These are phyloP conservation scores for Ypsolopha sequella DNA, from an alignment of 2,888 invertebrate species.

Conservation along the genomic window DNA sequence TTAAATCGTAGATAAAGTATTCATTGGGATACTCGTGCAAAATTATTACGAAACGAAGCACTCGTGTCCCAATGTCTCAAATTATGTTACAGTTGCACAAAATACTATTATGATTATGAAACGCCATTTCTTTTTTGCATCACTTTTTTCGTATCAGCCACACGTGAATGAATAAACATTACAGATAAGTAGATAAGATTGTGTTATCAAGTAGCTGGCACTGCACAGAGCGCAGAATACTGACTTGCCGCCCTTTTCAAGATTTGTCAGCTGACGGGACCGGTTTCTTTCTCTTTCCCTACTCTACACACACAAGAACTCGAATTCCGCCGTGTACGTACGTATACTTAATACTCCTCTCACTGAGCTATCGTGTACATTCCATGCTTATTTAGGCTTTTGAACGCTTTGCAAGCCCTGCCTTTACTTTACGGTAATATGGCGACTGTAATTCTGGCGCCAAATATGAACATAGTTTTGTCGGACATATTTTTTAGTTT, in stretches of 20 bases:
- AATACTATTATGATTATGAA: too few relatives aligned
- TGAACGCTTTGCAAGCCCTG: slow-evolving; percentile 11
- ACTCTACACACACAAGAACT: slow-evolving; percentile 24
- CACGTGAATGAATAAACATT: neutral
- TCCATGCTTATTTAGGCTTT: slow-evolving; percentile 23
- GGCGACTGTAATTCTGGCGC: neutral
- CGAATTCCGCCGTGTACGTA: slow-evolving; percentile 54
- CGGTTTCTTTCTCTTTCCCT: slow-evolving; percentile 32
- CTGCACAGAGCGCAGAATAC: slow-evolving; percentile 9
- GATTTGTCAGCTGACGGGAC: slow-evolving; percentile 44
- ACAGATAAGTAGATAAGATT: slow-evolving; percentile 18
- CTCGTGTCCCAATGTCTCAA: too few relatives aligned
- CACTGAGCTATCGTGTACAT: slow-evolving; percentile 30
- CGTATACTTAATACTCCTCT: slow-evolving; percentile 9
- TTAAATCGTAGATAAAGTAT: too few relatives aligned
- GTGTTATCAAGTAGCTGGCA: slow-evolving; percentile 28
- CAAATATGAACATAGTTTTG: too few relatives aligned
- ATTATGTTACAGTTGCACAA: too few relatives aligned
- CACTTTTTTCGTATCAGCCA: neutral
- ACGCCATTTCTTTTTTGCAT: too few relatives aligned
- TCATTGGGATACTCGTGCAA: too few relatives aligned
- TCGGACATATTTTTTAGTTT: too few relatives aligned
- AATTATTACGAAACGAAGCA: too few relatives aligned
- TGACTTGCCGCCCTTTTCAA: slow-evolving; percentile 5
- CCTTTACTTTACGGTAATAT: neutral